phyloP scores from a whole-genome alignment of 2,797 vertebrate genomes.

The Phalanger gymnotis region DNA sequence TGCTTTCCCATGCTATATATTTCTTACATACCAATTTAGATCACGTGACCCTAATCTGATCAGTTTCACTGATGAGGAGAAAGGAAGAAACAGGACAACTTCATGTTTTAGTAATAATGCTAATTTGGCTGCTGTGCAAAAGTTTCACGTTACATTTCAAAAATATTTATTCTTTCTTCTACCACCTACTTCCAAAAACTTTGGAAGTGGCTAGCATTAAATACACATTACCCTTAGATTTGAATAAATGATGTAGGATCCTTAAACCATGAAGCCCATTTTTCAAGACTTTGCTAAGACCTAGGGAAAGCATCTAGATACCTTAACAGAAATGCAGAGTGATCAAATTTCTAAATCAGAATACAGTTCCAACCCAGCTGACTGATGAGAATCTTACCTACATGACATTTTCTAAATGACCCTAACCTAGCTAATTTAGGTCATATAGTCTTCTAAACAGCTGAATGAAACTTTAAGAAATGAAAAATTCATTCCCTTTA shows the following conservation, averaged over 20 bases:
- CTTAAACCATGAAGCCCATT: neutral
- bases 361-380: neutral
- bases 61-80: neutral
- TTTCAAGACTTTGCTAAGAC: neutral
- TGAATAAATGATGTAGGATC: neutral
- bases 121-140: neutral
- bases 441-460: constrained; percentile 17
- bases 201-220: neutral
- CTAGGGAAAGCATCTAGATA: constrained; percentile 3
- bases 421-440: neutral
- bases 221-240: neutral
- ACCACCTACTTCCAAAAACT: neutral
- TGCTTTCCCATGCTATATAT: neutral
- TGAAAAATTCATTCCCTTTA: neutral
- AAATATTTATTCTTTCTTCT: constrained; percentile 5
- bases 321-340: neutral
- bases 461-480: constrained; percentile 24
- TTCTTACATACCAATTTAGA: neutral
- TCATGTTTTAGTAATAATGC: neutral
- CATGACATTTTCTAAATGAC: neutral
- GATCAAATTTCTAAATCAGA: constrained; percentile 31
- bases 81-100: neutral
- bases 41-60: neutral
- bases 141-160: neutral
- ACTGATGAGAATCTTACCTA: neutral